These are phyloP conservation scores for Drosophila pseudotakahashii DNA, from an alignment of 2,888 invertebrate species.

Conservation along the genomic window DNA sequence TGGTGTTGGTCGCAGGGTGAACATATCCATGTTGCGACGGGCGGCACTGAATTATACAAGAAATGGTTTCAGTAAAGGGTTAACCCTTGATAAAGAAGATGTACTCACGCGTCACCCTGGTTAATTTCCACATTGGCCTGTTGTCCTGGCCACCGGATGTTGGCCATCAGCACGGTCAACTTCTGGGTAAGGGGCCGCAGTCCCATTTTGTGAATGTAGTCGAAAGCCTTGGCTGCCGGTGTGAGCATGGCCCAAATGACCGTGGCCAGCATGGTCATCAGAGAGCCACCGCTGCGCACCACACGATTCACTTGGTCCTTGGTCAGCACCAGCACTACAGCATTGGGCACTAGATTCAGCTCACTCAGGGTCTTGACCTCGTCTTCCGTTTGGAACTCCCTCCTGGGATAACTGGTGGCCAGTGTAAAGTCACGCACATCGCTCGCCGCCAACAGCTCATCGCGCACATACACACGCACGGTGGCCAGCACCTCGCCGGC, in stretches of 20 bases:
- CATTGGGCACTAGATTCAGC: conserved; percentile 91
- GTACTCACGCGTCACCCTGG: conserved; percentile 69
- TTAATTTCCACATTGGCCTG: background rate
- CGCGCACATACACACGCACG: conserved; percentile 92
- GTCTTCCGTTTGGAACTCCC: conserved; percentile 93
- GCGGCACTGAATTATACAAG: conserved; percentile 60
- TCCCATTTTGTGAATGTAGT: conserved; percentile 74
- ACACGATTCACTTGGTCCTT: conserved; percentile 48
- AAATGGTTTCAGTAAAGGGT: background rate
- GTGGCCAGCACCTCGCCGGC: conserved; percentile 95
- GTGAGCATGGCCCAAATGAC: conserved; percentile 82
- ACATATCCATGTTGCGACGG: conserved; percentile 80
- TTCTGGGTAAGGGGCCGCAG: conserved; percentile 48
- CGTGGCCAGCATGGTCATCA: conserved; percentile 79
- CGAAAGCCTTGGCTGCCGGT: conserved; percentile 79
- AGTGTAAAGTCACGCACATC: conserved; percentile 87
- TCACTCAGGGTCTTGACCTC: conserved; percentile 94
- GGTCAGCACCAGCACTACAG: conserved; percentile 58
- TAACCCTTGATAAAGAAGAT: no score
- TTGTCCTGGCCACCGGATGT: conserved; percentile 40
- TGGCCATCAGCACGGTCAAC: conserved; percentile 40
- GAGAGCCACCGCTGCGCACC: conserved; percentile 59
- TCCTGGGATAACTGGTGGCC: conserved; percentile 96
- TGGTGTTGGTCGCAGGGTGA: conserved; percentile 59
- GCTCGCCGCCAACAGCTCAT: conserved; percentile 51